These are phyloP conservation scores for Vanessa tameamea DNA, from an alignment of 1,140 invertebrate genomes.

Conservation along the genomic window DNA sequence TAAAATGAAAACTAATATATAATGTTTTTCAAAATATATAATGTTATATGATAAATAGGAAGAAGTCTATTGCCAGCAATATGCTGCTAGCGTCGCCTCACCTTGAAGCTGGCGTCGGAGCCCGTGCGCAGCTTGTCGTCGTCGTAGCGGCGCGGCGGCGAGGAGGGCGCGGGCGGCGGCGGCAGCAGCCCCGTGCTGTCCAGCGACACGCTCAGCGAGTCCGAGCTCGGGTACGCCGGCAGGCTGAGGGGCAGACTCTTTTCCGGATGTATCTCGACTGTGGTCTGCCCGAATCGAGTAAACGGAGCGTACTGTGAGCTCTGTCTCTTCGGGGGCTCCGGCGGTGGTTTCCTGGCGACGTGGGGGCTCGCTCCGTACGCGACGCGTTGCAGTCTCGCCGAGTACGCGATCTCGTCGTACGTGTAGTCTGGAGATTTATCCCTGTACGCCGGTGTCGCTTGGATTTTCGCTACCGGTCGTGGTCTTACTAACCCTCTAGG, in stretches of 20 bases:
- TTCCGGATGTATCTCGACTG: conserved; percentile 84
- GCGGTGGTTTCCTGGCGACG: conserved; percentile 88
- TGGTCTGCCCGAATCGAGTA: conserved; percentile 81
- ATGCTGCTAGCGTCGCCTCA: conserved; percentile 53
- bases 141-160: conserved; percentile 82
- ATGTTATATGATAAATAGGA: too few relatives aligned
- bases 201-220: conserved; percentile 81
- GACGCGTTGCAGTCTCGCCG: conserved; percentile 69
- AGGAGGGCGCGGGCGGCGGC: conserved; percentile 82
- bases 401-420: conserved; percentile 79
- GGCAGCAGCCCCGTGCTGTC: conserved; percentile 82
- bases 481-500: conserved; percentile 90
- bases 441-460: conserved; percentile 82
- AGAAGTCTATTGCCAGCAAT: not conserved
- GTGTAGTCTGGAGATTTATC: conserved; percentile 81
- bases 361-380: conserved; percentile 82
- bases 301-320: conserved; percentile 82
- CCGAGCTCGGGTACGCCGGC: conserved; percentile 83
- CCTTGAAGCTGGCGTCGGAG: conserved; percentile 93
- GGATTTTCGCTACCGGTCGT: conserved; percentile 92
- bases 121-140: conserved; percentile 88
- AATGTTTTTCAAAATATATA: too few relatives aligned
- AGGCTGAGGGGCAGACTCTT: conserved; percentile 81
- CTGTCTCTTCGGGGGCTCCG: conserved; percentile 92
- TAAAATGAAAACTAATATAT: too few relatives aligned